Percentiles rank a stretch among this genome's conserved stretches.
Conservation (phyloP, 2,113 vertebrate genomes). For the Oophaga pumilio region DNA sequence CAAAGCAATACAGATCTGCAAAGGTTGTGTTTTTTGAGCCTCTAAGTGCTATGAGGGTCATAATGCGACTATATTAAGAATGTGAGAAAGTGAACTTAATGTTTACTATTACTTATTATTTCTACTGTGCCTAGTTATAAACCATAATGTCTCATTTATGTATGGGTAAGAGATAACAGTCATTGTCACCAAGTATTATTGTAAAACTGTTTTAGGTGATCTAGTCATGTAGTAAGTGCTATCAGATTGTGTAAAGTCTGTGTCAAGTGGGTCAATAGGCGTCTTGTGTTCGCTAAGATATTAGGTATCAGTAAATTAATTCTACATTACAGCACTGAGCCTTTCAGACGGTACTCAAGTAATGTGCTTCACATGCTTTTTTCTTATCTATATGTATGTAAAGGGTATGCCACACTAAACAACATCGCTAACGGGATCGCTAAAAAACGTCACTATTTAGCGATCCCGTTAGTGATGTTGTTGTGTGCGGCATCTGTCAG, state of each 20-base stretch:
- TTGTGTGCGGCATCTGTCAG: too few species aligned
- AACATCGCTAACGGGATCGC: too few species aligned
- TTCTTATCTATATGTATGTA: constrained; percentile 10
- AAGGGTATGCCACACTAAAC: too few species aligned
- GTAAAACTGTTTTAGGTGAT: background rate
- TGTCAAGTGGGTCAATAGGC: constrained; percentile 20
- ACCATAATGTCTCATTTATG: background rate
- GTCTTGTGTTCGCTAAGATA: constrained; percentile 11
- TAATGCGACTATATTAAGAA: background rate
- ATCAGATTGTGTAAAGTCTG: background rate
- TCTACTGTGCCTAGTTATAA: background rate
- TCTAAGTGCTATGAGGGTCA: too few species aligned
- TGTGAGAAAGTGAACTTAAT: background rate
- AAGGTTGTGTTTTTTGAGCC: too few species aligned
- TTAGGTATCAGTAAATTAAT: constrained; percentile 33
- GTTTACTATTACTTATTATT: background rate
- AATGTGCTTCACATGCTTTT: constrained; percentile 38
- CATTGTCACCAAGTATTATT: background rate
- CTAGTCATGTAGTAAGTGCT: background rate
- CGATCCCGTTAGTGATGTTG: too few species aligned
- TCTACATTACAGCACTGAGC: background rate
- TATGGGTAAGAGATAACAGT: background rate
- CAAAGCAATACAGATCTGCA: too few species aligned
- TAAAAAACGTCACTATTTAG: too few species aligned
- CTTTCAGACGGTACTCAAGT: background rate